Percentiles rank a stretch among this genome's conserved stretches.
These are phyloP conservation scores for Pseudachorutes palmiensis DNA, from an alignment of 1,140 invertebrate species.

Conservation along the genomic window DNA sequence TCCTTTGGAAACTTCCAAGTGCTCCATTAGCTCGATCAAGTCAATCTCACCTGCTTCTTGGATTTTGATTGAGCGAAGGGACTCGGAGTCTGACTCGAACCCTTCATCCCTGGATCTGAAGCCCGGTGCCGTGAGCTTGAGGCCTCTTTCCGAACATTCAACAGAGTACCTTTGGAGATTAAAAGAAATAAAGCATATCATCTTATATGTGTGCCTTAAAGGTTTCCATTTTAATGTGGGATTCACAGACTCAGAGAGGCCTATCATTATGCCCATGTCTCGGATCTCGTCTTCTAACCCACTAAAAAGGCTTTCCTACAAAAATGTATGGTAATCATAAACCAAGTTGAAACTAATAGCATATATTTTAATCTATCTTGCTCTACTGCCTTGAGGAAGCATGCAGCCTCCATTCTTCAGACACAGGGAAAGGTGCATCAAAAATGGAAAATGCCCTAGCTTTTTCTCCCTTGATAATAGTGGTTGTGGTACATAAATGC, in stretches of 20 bases:
- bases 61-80: constrained; percentile 30
- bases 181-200: neutral
- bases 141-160: constrained; percentile 35
- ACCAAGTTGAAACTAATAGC: neutral
- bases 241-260: neutral
- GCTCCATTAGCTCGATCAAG: constrained; percentile 29
- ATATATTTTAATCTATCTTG: constrained; percentile 9
- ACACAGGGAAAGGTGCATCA: neutral
- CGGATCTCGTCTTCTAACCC: constrained; percentile 5
- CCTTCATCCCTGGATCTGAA: constrained; percentile 34
- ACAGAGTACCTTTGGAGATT: constrained; percentile 30
- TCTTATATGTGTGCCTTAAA: neutral
- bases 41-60: constrained; percentile 24
- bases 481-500: too few species aligned
- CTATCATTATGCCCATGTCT: neutral
- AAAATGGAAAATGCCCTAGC: neutral
- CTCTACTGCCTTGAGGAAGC: neutral
- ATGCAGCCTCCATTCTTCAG: neutral
- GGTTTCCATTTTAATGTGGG: neutral
- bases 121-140: constrained; percentile 32
- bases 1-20: constrained; percentile 31
- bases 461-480: too few species aligned
- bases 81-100: constrained; percentile 37
- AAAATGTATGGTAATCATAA: constrained; percentile 6
- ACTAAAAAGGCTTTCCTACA: neutral